phyloP scores from a whole-genome alignment of 2,113 vertebrate genomes.

The Amazona guildingii region DNA sequence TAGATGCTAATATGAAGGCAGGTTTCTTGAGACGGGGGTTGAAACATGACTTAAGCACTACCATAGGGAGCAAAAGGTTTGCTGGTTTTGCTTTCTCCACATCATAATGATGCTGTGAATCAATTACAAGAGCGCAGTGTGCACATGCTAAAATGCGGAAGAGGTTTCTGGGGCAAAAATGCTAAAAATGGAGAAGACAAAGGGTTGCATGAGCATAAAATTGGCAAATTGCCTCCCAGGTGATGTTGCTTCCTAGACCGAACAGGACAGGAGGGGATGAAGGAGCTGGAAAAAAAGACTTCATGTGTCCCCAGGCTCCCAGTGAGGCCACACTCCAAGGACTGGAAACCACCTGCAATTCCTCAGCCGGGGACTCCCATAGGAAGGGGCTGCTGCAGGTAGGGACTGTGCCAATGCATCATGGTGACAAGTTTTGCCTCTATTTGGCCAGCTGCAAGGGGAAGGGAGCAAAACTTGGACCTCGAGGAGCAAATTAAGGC shows the following conservation, averaged over 20 bases:
- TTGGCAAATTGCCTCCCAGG: rapidly evolving
- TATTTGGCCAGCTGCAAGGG: neutral
- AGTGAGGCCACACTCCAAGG: neutral
- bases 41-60: neutral
- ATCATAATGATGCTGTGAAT: neutral
- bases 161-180: rapidly evolving
- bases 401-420: rapidly evolving
- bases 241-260: neutral
- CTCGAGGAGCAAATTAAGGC: neutral
- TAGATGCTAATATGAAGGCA: neutral
- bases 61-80: neutral
- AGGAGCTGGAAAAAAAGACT: neutral
- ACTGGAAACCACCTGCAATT: slow-evolving; percentile 30
- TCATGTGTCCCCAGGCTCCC: neutral
- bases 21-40: neutral
- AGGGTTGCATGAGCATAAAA: neutral
- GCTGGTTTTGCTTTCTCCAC: neutral
- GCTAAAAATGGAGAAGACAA: neutral
- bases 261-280: neutral
- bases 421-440: neutral
- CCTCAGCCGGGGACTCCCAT: neutral
- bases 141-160: rapidly evolving
- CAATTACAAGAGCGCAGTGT: neutral
- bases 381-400: neutral
- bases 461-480: neutral